Evolutionary conservation across 2,888 invertebrate species (phyloP).

Genomic region (Ophioninae sp.): DNA sequence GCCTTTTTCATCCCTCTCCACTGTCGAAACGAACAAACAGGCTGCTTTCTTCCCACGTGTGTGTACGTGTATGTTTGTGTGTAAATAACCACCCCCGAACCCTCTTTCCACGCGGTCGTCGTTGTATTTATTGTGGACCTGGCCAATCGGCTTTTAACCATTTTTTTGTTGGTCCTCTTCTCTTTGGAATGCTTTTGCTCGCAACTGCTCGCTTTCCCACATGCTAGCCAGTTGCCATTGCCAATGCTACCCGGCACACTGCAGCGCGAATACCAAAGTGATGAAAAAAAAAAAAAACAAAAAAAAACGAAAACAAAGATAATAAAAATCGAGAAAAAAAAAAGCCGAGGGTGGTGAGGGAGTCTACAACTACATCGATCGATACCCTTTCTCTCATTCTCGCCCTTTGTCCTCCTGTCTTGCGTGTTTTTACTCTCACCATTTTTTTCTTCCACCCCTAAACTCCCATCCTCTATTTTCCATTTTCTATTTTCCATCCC

Average conservation of each 20-base stretch:
- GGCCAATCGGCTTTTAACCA: conserved; percentile 55
- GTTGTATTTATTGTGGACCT: conserved; percentile 53
- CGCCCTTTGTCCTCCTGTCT: no score
- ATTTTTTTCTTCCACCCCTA: no score
- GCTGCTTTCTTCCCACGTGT: conserved; percentile 23
- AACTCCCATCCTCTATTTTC: no score
- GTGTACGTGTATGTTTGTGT: conserved; percentile 63
- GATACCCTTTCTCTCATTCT: conserved; percentile 3
- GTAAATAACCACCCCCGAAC: conserved; percentile 50
- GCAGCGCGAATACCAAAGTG: conserved; percentile 30
- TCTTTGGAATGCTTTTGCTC: conserved; percentile 34
- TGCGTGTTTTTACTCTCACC: no score
- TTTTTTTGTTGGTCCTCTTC: conserved; percentile 27
- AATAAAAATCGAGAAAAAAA: no score
- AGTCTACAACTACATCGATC: conserved; percentile 20
- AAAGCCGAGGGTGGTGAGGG: conserved; percentile 9
- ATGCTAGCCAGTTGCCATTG: conserved; percentile 3
- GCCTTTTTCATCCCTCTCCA: conserved; percentile 2
- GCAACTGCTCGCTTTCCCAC: conserved; percentile 22
- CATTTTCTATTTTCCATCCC: no score
- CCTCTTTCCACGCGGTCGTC: conserved; percentile 4
- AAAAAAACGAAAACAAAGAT: no score
- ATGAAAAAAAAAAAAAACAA: conserved; percentile 34
- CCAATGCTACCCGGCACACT: not conserved
- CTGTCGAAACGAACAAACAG: not conserved